Evolutionary conservation across 2,113 vertebrate species (phyloP).

Genomic region (Ceyx margarethae): DNA sequence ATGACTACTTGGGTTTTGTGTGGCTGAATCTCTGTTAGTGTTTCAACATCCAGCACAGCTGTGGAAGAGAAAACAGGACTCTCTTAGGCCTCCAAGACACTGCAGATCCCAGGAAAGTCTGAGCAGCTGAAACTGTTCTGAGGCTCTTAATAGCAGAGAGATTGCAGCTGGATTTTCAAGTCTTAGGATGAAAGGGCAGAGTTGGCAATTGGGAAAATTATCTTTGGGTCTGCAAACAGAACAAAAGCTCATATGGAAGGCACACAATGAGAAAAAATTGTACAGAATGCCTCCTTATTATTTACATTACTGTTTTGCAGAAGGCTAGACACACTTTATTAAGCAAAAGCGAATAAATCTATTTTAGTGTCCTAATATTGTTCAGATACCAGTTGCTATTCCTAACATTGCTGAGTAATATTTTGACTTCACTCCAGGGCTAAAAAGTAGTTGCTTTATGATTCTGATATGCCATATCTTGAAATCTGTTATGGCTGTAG

Average conservation of each 20-base stretch:
- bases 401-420: slow-evolving; percentile 43
- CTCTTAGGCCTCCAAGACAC: neutral
- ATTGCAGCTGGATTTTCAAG: neutral
- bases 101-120: neutral
- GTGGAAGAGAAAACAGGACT: neutral
- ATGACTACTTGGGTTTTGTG: neutral
- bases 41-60: neutral
- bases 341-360: slow-evolving; percentile 4
- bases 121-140: neutral
- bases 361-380: neutral
- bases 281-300: neutral
- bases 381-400: slow-evolving; percentile 12
- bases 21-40: neutral
- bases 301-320: neutral
- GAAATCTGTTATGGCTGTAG: slow-evolving; percentile 28
- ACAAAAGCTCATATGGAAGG: neutral
- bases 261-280: neutral
- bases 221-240: neutral
- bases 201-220: neutral
- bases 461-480: neutral
- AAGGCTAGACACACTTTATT: neutral
- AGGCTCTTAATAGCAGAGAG: neutral
- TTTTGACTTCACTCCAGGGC: slow-evolving; percentile 16
- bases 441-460: slow-evolving; percentile 20
- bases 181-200: neutral